Base-by-base conservation (phyloP, 2,888 invertebrate species). In the Tuberolachnus salignus region DNA sequence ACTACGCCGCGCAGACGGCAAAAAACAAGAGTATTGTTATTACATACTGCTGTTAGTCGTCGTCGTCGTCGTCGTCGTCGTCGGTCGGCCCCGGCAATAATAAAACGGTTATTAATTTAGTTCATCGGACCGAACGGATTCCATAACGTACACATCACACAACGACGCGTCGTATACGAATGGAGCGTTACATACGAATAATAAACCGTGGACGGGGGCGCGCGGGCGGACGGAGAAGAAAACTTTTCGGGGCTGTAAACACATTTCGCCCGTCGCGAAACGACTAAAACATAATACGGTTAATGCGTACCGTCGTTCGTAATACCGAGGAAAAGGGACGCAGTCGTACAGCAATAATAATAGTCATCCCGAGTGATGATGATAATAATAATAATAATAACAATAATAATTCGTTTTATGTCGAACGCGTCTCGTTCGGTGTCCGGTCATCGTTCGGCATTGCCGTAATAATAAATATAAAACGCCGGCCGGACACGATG, bases 101-200 rank as follows among this genome's bases (percentile, higher is more conserved):
- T 78, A 78, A 78, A 78, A 78, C 49, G 78, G 78, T 78, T 78
- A 78, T 78, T 78, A 78, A 78, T 78, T 67, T 78, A 78, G 78
- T 78, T 59, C 69, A 51, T 78, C 44, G 59, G 78, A 59, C 78
- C 59, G 67, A 78, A 19, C 53, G 23, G 57, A 78, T 78, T 78
- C 78, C 67, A 16, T 67, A 69, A 21, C 59, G 23, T n/a, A 34
- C 10, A 51, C 19, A 53, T n/a, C 49, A 42, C 51, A 46, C 14
- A 26, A 9, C 9, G 44, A 8, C 44, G 14, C 44, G 64, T 44
- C 55, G 66, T 53, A 53, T 53, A 23, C 11, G 16, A n/a, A n/a
- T n/a, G n/a, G n/a, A 1, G 11, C 21, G 42, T 71, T 42, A 63
- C 19, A 59, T n/a, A 46, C 11, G 44, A 46, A 67, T 75, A 66